phyloP scores from a whole-genome alignment of 2,113 vertebrate species.

The Elaphurus davidianus region DNA sequence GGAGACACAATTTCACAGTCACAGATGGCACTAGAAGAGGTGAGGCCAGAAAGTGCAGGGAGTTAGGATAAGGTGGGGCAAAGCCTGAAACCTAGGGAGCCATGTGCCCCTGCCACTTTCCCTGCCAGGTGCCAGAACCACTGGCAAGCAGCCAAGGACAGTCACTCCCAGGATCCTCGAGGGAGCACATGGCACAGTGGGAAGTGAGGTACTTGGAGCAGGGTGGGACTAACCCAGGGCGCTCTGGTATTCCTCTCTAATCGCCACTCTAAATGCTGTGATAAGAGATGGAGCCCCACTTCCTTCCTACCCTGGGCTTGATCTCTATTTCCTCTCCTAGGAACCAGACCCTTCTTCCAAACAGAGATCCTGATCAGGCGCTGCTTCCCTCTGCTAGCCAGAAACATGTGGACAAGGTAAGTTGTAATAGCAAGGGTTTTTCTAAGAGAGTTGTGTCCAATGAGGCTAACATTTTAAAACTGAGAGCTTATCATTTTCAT shows the following conservation, averaged over 20 bases:
- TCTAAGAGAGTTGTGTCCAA: background rate
- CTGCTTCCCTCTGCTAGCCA: constrained; percentile 19
- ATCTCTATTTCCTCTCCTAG: constrained; percentile 27
- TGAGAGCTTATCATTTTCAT: background rate
- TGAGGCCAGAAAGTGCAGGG: constrained; percentile 64
- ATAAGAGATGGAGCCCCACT: background rate
- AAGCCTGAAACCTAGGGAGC: background rate
- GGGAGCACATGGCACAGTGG: constrained; percentile 83
- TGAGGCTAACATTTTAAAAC: background rate
- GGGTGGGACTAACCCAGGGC: background rate
- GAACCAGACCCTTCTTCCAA: constrained; percentile 2
- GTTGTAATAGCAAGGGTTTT: background rate
- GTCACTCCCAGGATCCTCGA: constrained; percentile 85
- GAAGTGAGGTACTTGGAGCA: constrained; percentile 67
- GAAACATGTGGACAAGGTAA: constrained; percentile 63
- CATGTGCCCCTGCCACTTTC: background rate
- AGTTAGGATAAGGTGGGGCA: background rate
- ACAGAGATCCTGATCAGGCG: constrained; percentile 22
- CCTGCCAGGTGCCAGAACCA: constrained; percentile 82
- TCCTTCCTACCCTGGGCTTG: background rate
- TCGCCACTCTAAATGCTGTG: background rate
- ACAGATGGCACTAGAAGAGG: constrained; percentile 83
- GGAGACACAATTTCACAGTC: constrained; percentile 67
- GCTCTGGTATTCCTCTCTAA: background rate
- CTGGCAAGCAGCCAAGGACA: constrained; percentile 84